These are phyloP conservation scores for Leptatherina wallacei DNA, from an alignment of 2,797 vertebrate species.

Conservation along the genomic window DNA sequence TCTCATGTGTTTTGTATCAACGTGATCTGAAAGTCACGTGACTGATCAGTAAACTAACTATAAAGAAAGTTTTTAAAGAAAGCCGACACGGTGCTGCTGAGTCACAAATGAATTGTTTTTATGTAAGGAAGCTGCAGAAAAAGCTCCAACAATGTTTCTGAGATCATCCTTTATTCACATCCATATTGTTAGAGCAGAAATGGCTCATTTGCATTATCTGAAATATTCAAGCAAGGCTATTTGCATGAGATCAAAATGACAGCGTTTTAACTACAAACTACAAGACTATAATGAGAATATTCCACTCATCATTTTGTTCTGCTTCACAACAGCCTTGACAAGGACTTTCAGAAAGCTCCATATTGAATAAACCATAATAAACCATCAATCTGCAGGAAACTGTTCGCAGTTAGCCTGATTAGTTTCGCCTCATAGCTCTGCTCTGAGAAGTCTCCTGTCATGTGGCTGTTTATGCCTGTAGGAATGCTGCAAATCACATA, in stretches of 20 bases:
- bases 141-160: not conserved
- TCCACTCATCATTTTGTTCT: not conserved
- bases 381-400: constrained; percentile 28
- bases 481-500: constrained; percentile 71
- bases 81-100: not conserved
- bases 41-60: not conserved
- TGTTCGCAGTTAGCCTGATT: constrained; percentile 39
- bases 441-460: constrained; percentile 48
- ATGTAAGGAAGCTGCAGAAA: not conserved
- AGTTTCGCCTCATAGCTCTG: constrained; percentile 26
- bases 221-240: not conserved
- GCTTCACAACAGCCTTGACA: constrained; percentile 6
- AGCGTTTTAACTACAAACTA: constrained; percentile 3
- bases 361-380: constrained; percentile 16
- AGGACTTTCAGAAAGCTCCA: not conserved
- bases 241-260: not conserved
- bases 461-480: constrained; percentile 60
- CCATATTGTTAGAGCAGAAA: not conserved
- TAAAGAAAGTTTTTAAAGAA: not conserved
- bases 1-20: not conserved
- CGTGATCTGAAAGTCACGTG: not conserved
- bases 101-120: not conserved
- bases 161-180: not conserved
- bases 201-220: not conserved
- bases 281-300: constrained; percentile 6